Evolutionary conservation across 1,140 invertebrate species (phyloP).

Genomic region (Bombus confusus): DNA sequence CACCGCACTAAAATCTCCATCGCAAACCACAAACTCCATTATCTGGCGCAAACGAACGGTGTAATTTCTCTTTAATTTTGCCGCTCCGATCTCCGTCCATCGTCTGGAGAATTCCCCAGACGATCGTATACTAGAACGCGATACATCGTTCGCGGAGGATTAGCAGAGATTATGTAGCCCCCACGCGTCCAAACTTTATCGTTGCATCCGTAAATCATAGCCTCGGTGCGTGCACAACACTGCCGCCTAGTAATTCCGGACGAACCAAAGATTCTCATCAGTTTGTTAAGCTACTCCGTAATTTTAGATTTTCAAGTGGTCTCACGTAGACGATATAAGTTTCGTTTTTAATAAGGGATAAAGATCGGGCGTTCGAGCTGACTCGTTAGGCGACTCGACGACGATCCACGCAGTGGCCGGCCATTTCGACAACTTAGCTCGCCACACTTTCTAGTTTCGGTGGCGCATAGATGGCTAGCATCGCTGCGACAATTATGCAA

Average conservation of each 20-base stretch:
- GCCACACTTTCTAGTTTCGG: constrained; percentile 27
- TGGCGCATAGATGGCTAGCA: constrained; percentile 9
- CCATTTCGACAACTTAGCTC: constrained; percentile 35
- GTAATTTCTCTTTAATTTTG: constrained; percentile 6
- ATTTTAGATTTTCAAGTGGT: background rate
- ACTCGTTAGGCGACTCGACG: constrained; percentile 3
- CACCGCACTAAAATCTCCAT: background rate
- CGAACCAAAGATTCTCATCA: background rate
- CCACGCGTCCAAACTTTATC: constrained; percentile 3
- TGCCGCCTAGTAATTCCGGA: background rate
- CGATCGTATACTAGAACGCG: constrained; percentile 5
- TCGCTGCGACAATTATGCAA: constrained; percentile 64
- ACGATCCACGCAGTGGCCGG: background rate
- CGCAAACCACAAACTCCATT: background rate
- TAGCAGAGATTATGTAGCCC: constrained; percentile 3
- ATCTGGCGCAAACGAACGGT: background rate
- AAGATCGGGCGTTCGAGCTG: background rate
- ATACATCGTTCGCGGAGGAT: constrained; percentile 8
- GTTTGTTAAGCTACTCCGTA: background rate
- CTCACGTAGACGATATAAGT: background rate
- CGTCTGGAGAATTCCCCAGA: constrained; percentile 12
- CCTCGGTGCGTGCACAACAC: background rate
- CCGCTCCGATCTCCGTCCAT: background rate
- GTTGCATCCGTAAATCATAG: constrained; percentile 2
- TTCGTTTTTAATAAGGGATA: constrained; percentile 35